These are phyloP conservation scores for Trichogramma pretiosum DNA, from an alignment of 1,140 invertebrate genomes.

Conservation along the genomic window DNA sequence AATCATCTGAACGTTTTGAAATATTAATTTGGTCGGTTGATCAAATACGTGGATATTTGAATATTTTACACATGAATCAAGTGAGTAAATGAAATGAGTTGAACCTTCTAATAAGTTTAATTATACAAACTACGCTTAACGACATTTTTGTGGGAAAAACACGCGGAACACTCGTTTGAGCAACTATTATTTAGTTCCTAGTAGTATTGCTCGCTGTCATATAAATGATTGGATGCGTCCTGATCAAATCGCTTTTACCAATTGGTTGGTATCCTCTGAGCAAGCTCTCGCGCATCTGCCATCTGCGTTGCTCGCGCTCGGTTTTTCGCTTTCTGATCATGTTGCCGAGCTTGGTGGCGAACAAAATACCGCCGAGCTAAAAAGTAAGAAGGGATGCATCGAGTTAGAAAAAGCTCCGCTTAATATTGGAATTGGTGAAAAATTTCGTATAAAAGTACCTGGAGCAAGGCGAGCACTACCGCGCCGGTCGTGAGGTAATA, in stretches of 20 bases:
- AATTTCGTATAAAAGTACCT: slow-evolving; percentile 44
- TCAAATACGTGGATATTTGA: no score
- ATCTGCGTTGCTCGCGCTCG: slow-evolving; percentile 57
- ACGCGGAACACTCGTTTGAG: no score
- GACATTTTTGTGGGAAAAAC: no score
- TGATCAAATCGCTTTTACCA: slow-evolving; percentile 36
- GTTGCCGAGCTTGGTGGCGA: slow-evolving; percentile 74
- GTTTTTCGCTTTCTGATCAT: slow-evolving; percentile 72
- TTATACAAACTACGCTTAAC: no score
- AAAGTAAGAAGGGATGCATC: slow-evolving; percentile 10
- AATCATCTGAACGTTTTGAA: no score
- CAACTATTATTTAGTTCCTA: neutral
- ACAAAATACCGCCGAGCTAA: slow-evolving; percentile 76
- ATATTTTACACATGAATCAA: no score
- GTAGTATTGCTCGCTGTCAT: slow-evolving; percentile 28
- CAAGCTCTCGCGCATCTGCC: slow-evolving; percentile 55
- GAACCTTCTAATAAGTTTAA: no score
- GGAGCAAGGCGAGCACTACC: slow-evolving; percentile 70
- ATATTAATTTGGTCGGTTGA: no score
- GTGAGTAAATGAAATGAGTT: no score
- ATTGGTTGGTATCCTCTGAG: slow-evolving; percentile 41
- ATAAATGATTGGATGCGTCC: slow-evolving; percentile 34
- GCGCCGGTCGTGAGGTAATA: slow-evolving; percentile 70
- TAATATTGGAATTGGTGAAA: slow-evolving; percentile 4
- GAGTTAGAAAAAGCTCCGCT: neutral